These are phyloP conservation scores for Lepidurus packardi DNA, from an alignment of 1,140 invertebrate genomes.

Conservation along the genomic window DNA sequence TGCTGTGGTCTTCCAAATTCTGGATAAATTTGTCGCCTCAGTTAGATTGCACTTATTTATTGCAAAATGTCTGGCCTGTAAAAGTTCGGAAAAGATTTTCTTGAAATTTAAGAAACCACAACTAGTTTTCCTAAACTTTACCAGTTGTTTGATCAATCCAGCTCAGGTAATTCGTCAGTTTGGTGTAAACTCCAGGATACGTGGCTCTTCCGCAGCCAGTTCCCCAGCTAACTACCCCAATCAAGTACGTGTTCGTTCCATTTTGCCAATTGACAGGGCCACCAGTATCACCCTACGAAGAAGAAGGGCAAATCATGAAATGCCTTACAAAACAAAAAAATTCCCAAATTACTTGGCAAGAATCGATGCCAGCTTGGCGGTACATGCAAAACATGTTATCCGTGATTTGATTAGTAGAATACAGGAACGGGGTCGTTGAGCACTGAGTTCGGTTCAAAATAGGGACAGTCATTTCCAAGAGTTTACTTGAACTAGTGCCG, in stretches of 20 bases:
- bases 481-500: slow-evolving; percentile 50
- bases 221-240: too few relatives aligned
- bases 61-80: neutral
- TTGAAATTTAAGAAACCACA: too few relatives aligned
- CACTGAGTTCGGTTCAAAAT: slow-evolving; percentile 51
- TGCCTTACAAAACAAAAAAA: neutral
- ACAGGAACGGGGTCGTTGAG: too few relatives aligned
- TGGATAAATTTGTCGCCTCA: neutral
- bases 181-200: slow-evolving; percentile 50
- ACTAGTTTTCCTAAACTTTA: neutral
- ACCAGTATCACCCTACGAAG: too few relatives aligned
- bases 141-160: slow-evolving; percentile 29
- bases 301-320: neutral
- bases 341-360: slow-evolving; percentile 51
- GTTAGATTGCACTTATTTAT: neutral
- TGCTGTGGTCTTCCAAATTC: neutral
- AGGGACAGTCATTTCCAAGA: slow-evolving; percentile 54
- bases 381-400: slow-evolving; percentile 63
- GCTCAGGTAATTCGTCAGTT: slow-evolving; percentile 40
- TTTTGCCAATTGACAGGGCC: too few relatives aligned
- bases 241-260: too few relatives aligned
- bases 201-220: too few relatives aligned
- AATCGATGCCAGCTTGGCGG: slow-evolving; percentile 51
- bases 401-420: too few relatives aligned
- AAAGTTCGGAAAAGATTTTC: neutral